Evolutionary conservation across 2,888 invertebrate species (phyloP).

Genomic region (Neoascia interrupta): DNA sequence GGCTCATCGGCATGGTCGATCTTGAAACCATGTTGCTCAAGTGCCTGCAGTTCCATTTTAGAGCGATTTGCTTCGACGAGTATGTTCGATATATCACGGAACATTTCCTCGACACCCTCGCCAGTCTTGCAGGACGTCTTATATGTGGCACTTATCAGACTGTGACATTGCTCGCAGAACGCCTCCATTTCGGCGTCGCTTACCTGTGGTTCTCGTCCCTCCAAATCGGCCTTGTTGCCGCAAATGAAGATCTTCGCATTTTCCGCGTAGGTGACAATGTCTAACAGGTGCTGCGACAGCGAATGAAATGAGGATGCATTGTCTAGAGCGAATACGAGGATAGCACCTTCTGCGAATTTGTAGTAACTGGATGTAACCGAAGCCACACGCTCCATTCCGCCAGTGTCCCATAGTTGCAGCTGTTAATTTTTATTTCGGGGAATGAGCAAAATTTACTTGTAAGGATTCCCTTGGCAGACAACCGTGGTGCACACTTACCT

Average conservation of each 20-base stretch:
- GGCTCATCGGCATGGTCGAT: slow-evolving; percentile 84
- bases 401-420: slow-evolving; percentile 98
- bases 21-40: slow-evolving; percentile 89
- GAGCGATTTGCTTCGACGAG: slow-evolving; percentile 90
- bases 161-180: slow-evolving; percentile 95
- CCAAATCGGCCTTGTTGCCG: slow-evolving; percentile 93
- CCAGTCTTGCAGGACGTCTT: slow-evolving; percentile 94
- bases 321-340: slow-evolving; percentile 93
- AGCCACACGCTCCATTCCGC: slow-evolving; percentile 97
- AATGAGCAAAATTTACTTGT: not conserved
- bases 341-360: slow-evolving; percentile 96
- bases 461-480: not conserved
- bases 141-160: slow-evolving; percentile 91
- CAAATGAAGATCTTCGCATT: slow-evolving; percentile 97
- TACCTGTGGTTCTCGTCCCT: slow-evolving; percentile 86
- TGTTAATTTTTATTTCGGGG: slow-evolving; percentile 75
- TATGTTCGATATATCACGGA: slow-evolving; percentile 91
- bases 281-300: slow-evolving; percentile 93
- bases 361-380: slow-evolving; percentile 97
- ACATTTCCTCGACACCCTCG: slow-evolving; percentile 94
- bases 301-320: slow-evolving; percentile 96
- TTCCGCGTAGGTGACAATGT: slow-evolving; percentile 95
- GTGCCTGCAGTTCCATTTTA: slow-evolving; percentile 88
- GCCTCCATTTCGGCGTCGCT: slow-evolving; percentile 93
- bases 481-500: slow-evolving; percentile 69